Evolutionary conservation across 1,140 invertebrate species (phyloP).

Genomic region (Macrotrachela quadricornifera): DNA sequence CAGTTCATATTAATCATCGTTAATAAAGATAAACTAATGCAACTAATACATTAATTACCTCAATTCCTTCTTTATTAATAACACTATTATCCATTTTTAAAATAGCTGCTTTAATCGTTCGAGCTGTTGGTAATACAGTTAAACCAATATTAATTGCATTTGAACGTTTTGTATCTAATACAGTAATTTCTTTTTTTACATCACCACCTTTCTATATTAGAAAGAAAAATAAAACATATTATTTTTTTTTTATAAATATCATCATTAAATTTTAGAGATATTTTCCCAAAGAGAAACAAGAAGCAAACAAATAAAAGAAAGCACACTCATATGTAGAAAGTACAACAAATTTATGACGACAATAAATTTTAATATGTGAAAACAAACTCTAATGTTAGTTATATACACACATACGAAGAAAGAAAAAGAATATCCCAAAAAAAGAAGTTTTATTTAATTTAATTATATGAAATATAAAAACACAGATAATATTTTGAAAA

Average conservation of each 20-base stretch:
- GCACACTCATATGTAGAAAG: background rate
- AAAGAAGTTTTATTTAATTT: too few relatives aligned
- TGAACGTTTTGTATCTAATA: constrained; percentile 85
- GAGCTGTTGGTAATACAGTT: constrained; percentile 82
- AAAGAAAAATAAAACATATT: background rate
- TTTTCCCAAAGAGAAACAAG: background rate
- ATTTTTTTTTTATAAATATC: too few relatives aligned
- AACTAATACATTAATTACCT: constrained; percentile 42
- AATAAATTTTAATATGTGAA: background rate
- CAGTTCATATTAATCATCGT: too few relatives aligned
- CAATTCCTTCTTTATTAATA: constrained; percentile 89
- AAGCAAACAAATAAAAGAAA: too few relatives aligned
- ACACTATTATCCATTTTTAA: constrained; percentile 97
- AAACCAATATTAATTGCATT: constrained; percentile 99
- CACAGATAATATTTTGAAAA: too few relatives aligned
- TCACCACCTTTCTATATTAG: constrained; percentile 57
- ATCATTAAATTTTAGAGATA: background rate
- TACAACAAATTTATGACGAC: background rate
- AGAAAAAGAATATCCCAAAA: too few relatives aligned
- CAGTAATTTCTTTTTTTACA: constrained; percentile 82
- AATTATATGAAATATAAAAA: too few relatives aligned
- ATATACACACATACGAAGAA: too few relatives aligned
- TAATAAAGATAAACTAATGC: too few relatives aligned
- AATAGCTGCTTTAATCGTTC: constrained; percentile 87
- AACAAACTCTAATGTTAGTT: background rate